These are phyloP conservation scores for Cecropterus lyciades DNA, from an alignment of 1,140 invertebrate species.

Conservation along the genomic window DNA sequence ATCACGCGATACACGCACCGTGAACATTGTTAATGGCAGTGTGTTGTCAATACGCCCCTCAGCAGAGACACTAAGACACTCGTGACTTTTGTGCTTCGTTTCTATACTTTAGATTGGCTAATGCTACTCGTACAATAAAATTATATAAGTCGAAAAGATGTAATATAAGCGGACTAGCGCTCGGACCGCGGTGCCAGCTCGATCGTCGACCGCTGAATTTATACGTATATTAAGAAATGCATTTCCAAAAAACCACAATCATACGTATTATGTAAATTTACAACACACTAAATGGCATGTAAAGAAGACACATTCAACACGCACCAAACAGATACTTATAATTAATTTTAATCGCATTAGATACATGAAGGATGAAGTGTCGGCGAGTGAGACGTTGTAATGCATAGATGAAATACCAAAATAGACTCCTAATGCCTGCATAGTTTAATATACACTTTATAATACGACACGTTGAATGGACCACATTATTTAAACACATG, in stretches of 20 bases:
- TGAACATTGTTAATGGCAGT: conserved; percentile 79
- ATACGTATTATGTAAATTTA: conserved; percentile 74
- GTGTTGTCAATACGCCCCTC: conserved; percentile 70
- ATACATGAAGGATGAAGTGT: conserved; percentile 54
- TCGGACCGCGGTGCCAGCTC: conserved; percentile 76
- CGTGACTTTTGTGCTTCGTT: conserved; percentile 77
- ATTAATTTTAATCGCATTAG: conserved; percentile 59
- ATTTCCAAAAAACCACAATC: conserved; percentile 71
- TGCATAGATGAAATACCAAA: background rate
- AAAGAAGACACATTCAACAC: conserved; percentile 80
- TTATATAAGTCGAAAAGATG: conserved; percentile 72
- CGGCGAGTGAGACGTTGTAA: conserved; percentile 39
- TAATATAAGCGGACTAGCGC: conserved; percentile 70
- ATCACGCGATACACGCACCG: conserved; percentile 59
- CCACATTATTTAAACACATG: no score
- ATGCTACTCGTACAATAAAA: conserved; percentile 66
- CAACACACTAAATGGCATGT: conserved; percentile 74
- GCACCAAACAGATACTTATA: conserved; percentile 72
- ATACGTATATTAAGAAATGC: conserved; percentile 80
- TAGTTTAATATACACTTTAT: no score
- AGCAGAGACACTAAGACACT: conserved; percentile 69
- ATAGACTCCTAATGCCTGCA: background rate
- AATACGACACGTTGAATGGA: no score
- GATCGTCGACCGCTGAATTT: conserved; percentile 67
- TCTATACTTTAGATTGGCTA: conserved; percentile 70